A percentile compares a stretch with the other conserved stretches of the same genome.
Evolutionary conservation across 2,797 vertebrate genomes (phyloP).

Genomic region (Carapus acus): DNA sequence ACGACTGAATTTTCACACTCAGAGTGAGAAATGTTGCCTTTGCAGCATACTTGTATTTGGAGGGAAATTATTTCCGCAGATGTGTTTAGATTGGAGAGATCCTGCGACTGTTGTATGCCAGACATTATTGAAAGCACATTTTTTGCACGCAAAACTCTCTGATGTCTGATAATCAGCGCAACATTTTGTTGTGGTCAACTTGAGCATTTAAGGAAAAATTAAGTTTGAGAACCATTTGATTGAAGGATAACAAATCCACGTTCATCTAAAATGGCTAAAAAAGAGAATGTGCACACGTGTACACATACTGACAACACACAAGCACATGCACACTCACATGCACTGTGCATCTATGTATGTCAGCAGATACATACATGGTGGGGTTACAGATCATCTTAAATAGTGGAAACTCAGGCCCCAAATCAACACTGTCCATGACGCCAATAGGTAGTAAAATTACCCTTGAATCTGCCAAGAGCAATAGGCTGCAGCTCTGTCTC

Average conservation of each 20-base stretch:
- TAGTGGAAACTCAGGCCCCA: conserved; percentile 57
- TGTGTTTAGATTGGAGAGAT: too few species aligned
- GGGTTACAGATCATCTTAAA: conserved; percentile 46
- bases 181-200: background rate
- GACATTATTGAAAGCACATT: background rate
- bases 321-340: background rate
- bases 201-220: background rate
- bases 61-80: too few species aligned
- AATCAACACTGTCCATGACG: conserved; percentile 53
- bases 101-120: background rate
- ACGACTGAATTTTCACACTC: too few species aligned
- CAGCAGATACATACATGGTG: conserved; percentile 27
- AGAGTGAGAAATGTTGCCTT: too few species aligned
- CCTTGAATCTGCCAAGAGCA: conserved; percentile 65
- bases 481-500: conserved; percentile 47
- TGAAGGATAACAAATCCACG: background rate
- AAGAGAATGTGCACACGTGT: too few species aligned
- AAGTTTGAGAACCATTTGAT: background rate
- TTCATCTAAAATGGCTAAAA: background rate
- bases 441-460: conserved; percentile 67
- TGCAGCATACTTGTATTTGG: too few species aligned
- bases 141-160: background rate
- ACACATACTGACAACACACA: too few species aligned
- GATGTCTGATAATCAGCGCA: background rate
- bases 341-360: conserved; percentile 26